Evolutionary conservation across 92 coral and sea anemone genomes (phyloP).

Genomic region (Bergia sp.): DNA sequence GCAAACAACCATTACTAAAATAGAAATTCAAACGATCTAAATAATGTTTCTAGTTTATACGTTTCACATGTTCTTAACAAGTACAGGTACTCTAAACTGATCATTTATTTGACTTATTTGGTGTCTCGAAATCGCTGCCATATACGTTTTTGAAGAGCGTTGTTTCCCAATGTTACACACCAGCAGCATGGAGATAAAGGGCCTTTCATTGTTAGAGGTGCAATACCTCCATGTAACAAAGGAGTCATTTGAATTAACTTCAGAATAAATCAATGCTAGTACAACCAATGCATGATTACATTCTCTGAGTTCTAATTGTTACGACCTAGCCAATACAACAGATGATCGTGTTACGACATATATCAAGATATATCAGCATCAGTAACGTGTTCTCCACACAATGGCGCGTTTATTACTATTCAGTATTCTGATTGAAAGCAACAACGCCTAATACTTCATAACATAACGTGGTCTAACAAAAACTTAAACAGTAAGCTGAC

Average conservation of each 20-base stretch:
- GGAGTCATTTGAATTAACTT: not conserved
- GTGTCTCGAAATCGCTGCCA: not conserved
- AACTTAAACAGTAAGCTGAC: not conserved
- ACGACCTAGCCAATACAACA: not conserved
- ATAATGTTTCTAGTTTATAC: not conserved
- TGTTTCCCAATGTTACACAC: not conserved
- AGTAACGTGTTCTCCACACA: not conserved
- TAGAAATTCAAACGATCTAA: not conserved
- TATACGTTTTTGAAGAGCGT: not conserved
- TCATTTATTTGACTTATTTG: too few relatives aligned
- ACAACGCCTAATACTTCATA: not conserved
- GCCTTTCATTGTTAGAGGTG: too few relatives aligned
- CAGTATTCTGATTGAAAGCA: not conserved
- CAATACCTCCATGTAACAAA: too few relatives aligned
- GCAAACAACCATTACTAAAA: not conserved
- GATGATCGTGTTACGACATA: not conserved
- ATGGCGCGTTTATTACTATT: not conserved
- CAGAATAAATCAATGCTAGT: not conserved
- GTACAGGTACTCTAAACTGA: too few relatives aligned
- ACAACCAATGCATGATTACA: not conserved
- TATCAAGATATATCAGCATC: not conserved
- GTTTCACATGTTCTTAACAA: not conserved
- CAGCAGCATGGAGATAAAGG: not conserved
- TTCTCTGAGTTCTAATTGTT: not conserved
- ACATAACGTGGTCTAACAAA: not conserved